These are phyloP conservation scores for Apocheima hispidaria DNA, from an alignment of 2,888 invertebrate genomes.

Conservation along the genomic window DNA sequence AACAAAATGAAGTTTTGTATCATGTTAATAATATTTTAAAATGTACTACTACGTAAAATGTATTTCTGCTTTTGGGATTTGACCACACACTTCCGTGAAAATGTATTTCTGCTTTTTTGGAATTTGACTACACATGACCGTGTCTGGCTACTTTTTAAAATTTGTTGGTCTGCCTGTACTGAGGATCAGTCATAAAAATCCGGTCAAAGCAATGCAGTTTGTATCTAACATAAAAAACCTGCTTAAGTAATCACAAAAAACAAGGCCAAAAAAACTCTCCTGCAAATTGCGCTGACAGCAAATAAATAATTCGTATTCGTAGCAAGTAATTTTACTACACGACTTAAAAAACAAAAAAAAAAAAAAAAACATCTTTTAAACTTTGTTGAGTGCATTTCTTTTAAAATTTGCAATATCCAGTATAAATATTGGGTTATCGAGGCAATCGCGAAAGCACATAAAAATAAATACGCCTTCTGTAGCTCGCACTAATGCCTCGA, in stretches of 20 bases:
- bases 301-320: not conserved
- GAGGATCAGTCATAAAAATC: too few relatives aligned
- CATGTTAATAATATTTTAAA: too few relatives aligned
- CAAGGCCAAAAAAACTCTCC: not conserved
- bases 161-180: too few relatives aligned
- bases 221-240: too few relatives aligned
- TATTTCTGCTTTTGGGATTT: too few relatives aligned
- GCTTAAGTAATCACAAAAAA: too few relatives aligned
- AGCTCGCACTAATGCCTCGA: constrained; percentile 1
- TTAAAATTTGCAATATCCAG: constrained; percentile 22
- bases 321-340: not conserved
- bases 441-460: constrained; percentile 25
- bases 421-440: constrained; percentile 27
- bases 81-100: too few relatives aligned
- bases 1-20: constrained; percentile 8
- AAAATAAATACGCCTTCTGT: constrained; percentile 24
- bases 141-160: too few relatives aligned
- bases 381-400: constrained; percentile 9
- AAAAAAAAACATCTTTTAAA: not conserved
- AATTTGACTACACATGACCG: too few relatives aligned
- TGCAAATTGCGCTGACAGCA: not conserved
- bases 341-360: not conserved
- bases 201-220: too few relatives aligned
- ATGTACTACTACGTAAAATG: too few relatives aligned
- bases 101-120: too few relatives aligned